Conservation (phyloP, 2,888 invertebrate genomes). For the Nomada lathburiana region DNA sequence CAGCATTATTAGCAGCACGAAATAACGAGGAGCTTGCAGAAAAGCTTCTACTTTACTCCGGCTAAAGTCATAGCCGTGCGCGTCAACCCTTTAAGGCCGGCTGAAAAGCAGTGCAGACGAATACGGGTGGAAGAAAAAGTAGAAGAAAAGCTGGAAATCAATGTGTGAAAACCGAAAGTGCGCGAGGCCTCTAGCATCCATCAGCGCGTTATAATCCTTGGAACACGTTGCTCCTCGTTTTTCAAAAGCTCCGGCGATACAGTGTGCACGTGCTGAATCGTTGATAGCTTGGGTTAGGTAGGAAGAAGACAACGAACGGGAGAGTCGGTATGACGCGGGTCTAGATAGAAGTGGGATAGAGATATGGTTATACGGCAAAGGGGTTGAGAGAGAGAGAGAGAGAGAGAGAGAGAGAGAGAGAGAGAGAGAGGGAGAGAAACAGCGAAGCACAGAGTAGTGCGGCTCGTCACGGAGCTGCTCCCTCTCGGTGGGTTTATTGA, state of each 20-base stretch:
- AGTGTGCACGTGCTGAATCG: conserved; percentile 73
- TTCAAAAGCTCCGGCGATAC: conserved; percentile 59
- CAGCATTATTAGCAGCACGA: neutral
- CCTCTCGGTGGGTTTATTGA: conserved; percentile 79
- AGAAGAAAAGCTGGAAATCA: neutral
- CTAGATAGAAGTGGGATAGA: conserved; percentile 6
- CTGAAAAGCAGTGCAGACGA: conserved; percentile 19
- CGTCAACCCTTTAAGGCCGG: neutral
- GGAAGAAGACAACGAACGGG: conserved; percentile 42
- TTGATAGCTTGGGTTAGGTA: conserved; percentile 59
- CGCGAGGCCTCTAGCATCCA: conserved; percentile 41
- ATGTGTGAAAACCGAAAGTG: conserved; percentile 47
- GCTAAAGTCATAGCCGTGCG: conserved; percentile 5
- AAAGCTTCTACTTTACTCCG: neutral
- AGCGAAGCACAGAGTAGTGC: conserved; percentile 61
- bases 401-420: conserved; percentile 19
- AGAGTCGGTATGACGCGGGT: conserved; percentile 17
- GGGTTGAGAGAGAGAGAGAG: conserved; percentile 27
- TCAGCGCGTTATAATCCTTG: conserved; percentile 55
- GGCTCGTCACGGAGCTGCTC: conserved; percentile 72
- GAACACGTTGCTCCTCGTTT: conserved; percentile 49
- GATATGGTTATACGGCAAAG: neutral
- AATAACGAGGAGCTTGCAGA: neutral
- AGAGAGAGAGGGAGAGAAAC: conserved; percentile 35
- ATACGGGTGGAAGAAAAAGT: neutral